phyloP scores from a whole-genome alignment of 2,888 invertebrate genomes.

The Cephus pygmeus region DNA sequence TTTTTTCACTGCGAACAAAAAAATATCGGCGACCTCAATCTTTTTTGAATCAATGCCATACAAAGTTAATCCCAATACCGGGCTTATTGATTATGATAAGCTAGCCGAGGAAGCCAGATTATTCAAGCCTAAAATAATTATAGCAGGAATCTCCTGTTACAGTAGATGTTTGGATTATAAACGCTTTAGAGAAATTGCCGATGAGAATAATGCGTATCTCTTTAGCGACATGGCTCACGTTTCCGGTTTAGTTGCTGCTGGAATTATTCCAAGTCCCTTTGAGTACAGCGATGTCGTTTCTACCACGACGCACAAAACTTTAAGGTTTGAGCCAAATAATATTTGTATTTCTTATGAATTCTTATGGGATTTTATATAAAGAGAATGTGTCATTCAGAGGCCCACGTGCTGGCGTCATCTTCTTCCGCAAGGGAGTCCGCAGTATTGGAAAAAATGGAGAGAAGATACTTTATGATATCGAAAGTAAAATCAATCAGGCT shows the following conservation, averaged over 20 bases:
- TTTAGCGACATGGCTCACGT: conserved; percentile 98
- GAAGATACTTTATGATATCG: conserved; percentile 87
- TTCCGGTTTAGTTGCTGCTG: conserved; percentile 91
- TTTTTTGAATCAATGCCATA: conserved; percentile 99
- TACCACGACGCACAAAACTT: conserved; percentile 95
- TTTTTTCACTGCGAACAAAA: conserved; percentile 90
- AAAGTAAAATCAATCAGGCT: conserved; percentile 86
- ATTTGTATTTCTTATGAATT: not conserved
- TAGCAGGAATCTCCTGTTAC: conserved; percentile 95
- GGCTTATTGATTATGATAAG: conserved; percentile 92
- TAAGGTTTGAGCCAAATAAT: conserved; percentile 65
- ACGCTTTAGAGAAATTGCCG: conserved; percentile 84
- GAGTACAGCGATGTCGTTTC: conserved; percentile 92
- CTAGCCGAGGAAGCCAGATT: conserved; percentile 83
- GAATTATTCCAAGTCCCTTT: conserved; percentile 89
- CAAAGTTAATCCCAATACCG: conserved; percentile 85
- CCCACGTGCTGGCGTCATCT: conserved; percentile 90
- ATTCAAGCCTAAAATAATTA: conserved; percentile 92
- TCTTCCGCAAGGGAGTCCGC: conserved; percentile 90
- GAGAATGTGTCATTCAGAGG: conserved; percentile 67
- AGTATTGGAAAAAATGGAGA: conserved; percentile 84
- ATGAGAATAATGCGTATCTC: conserved; percentile 86
- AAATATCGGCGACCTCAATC: conserved; percentile 95
- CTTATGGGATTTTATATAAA: conserved; percentile 31
- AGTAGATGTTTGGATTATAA: conserved; percentile 93